Percentiles rank a stretch among this genome's conserved stretches.
phyloP scores from a whole-genome alignment of 2,113 vertebrate genomes.

The Peucedramus taeniatus region DNA sequence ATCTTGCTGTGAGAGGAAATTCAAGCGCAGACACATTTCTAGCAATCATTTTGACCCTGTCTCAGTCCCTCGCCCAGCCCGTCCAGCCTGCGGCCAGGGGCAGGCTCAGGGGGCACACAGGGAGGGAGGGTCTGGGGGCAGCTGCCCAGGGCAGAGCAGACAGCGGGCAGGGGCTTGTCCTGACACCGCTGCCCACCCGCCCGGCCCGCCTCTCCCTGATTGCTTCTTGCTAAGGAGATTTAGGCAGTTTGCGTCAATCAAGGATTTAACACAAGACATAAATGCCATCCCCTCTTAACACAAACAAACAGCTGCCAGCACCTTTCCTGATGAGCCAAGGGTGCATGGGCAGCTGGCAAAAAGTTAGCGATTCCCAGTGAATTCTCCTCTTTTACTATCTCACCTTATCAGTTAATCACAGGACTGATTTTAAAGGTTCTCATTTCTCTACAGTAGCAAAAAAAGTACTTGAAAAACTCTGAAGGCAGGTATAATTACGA shows the following conservation, averaged over 20 bases:
- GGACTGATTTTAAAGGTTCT: background rate
- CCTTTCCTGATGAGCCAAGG: background rate
- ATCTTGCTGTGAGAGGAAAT: background rate
- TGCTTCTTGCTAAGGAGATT: conserved; percentile 82
- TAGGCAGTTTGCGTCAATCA: conserved; percentile 83
- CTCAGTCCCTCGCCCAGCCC: background rate
- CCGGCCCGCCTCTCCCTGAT: conserved; percentile 61
- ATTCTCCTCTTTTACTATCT: background rate
- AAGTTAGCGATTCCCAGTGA: background rate
- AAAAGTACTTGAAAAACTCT: background rate
- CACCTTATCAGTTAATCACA: background rate
- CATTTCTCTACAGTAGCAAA: background rate
- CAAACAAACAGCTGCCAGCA: conserved; percentile 63
- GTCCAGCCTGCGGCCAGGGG: rapidly evolving
- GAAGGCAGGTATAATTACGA: background rate
- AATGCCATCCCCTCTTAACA: conserved; percentile 70
- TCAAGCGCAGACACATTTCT: rapidly evolving
- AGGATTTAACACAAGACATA: conserved; percentile 81
- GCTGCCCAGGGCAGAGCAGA: background rate
- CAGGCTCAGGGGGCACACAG: rapidly evolving
- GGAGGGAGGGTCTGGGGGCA: rapidly evolving
- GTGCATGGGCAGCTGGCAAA: background rate
- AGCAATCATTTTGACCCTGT: rapidly evolving
- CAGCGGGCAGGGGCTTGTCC: background rate
- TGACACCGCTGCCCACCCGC: background rate